phyloP scores from a whole-genome alignment of 2,888 invertebrate species.

The Gari tellinella region DNA sequence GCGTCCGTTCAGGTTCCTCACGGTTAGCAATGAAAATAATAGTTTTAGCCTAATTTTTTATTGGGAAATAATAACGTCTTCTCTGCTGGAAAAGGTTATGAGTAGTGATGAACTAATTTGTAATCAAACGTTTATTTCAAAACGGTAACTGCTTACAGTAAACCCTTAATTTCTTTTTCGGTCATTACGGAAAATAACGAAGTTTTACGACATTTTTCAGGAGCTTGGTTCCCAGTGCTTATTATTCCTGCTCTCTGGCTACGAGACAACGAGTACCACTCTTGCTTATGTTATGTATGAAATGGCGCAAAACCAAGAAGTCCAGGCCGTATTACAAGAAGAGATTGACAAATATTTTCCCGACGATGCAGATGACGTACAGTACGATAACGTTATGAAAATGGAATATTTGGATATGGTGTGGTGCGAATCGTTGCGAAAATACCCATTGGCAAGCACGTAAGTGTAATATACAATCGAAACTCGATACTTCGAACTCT shows the following conservation, averaged over 20 bases:
- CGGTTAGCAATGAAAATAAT: too few species aligned
- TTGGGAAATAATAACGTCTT: too few species aligned
- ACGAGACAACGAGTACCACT: conserved; percentile 86
- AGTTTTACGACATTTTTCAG: conserved; percentile 60
- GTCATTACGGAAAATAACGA: too few species aligned
- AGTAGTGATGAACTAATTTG: too few species aligned
- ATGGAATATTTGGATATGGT: conserved; percentile 85
- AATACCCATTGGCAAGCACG: conserved; percentile 83
- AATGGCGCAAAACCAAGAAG: conserved; percentile 85
- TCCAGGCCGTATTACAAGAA: conserved; percentile 84
- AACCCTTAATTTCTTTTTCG: too few species aligned
- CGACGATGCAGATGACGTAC: conserved; percentile 65
- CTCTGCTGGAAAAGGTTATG: too few species aligned
- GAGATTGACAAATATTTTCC: conserved; percentile 83
- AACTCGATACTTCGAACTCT: too few species aligned
- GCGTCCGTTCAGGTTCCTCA: too few species aligned
- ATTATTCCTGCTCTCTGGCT: conserved; percentile 86
- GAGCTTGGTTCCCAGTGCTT: conserved; percentile 81
- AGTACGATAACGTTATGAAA: conserved; percentile 81
- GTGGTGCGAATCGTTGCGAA: conserved; percentile 84
- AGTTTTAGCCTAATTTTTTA: too few species aligned
- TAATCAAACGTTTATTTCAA: too few species aligned
- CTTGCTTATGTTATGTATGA: conserved; percentile 85
- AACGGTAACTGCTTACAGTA: too few species aligned
- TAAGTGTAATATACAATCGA: too few species aligned